Percentiles rank a stretch among this genome's conserved stretches.
Evolutionary conservation across 2,888 invertebrate species (phyloP).

Genomic region (Torymus tubicola): DNA sequence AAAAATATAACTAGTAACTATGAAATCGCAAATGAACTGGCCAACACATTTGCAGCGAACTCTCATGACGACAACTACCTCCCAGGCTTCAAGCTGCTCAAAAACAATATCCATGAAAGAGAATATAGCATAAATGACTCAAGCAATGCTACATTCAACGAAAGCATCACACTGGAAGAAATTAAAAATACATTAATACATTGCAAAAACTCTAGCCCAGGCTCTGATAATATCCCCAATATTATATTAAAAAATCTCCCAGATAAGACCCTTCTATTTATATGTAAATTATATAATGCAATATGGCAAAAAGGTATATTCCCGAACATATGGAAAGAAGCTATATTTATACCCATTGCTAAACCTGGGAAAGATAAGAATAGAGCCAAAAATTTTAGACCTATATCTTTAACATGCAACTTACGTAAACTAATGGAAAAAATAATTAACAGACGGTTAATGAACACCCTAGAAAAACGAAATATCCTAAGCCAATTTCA

Average conservation of each 20-base stretch:
- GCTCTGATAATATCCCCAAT: neutral
- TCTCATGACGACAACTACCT: neutral
- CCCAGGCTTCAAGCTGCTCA: neutral
- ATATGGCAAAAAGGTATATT: neutral
- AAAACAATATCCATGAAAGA: too few species aligned
- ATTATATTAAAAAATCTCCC: slow-evolving; percentile 8
- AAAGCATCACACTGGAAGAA: neutral
- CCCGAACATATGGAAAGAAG: neutral
- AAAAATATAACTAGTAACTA: slow-evolving; percentile 1
- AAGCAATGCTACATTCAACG: neutral
- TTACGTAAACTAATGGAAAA: neutral
- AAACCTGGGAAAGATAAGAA: neutral
- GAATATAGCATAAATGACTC: neutral
- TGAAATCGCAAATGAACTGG: slow-evolving; percentile 44
- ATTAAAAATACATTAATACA: neutral
- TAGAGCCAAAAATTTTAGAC: neutral
- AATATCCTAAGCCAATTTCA: neutral
- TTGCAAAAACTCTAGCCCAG: slow-evolving; percentile 1
- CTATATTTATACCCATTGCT: too few species aligned
- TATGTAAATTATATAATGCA: neutral
- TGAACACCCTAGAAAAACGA: neutral
- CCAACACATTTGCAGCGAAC: neutral
- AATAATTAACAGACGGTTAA: neutral
- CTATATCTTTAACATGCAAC: too few species aligned
- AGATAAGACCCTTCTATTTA: neutral